phyloP scores from a whole-genome alignment of 2,797 vertebrate species.

The Rhabdomys pumilio region DNA sequence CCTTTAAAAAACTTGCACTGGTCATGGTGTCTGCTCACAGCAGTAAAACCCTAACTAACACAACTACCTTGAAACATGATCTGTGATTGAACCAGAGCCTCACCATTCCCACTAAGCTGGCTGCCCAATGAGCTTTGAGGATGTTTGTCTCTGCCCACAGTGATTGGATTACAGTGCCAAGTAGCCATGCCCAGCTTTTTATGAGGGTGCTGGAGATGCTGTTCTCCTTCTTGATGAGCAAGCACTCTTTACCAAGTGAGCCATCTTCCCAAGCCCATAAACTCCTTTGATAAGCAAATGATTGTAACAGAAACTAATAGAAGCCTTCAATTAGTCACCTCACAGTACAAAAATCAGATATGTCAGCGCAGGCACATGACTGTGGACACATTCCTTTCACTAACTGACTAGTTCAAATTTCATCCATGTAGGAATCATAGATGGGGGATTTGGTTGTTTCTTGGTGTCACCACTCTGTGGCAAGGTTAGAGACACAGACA shows the following conservation, averaged over 20 bases:
- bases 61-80: too few relatives aligned
- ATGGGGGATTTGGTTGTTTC: background rate
- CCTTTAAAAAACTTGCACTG: too few relatives aligned
- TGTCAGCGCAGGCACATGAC: background rate
- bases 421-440: background rate
- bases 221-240: background rate
- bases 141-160: background rate
- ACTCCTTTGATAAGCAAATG: background rate
- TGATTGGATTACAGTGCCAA: background rate
- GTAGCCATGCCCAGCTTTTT: background rate
- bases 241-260: background rate
- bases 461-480: rapidly evolving
- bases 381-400: background rate
- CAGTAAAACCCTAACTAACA: too few relatives aligned
- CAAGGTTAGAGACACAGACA: background rate
- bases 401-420: background rate
- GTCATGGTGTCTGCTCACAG: too few relatives aligned
- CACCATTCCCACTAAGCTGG: background rate
- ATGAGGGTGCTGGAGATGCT: background rate
- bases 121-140: background rate
- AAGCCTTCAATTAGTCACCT: background rate
- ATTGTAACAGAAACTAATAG: background rate
- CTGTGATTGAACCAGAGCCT: background rate
- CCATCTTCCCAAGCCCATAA: background rate
- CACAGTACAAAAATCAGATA: constrained; percentile 42